Evolutionary conservation across 2,888 invertebrate genomes (phyloP).

Genomic region (Iselma pallidipennis): DNA sequence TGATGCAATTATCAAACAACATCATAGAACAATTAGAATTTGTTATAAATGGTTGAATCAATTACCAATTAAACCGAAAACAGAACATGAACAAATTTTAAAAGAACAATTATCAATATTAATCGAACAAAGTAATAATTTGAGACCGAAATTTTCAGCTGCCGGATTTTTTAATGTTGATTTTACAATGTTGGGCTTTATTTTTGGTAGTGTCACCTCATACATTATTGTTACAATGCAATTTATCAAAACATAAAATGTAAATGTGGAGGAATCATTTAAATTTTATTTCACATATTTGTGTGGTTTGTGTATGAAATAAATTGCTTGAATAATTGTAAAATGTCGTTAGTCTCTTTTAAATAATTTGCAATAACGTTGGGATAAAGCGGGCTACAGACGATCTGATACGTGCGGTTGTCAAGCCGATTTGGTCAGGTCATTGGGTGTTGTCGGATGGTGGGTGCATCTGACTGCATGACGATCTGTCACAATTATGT

Average conservation of each 20-base stretch:
- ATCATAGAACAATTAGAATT: slow-evolving; percentile 10
- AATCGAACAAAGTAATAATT: slow-evolving; percentile 17
- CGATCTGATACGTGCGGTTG: too few species aligned
- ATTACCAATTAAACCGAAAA: slow-evolving; percentile 7
- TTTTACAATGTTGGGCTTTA: slow-evolving; percentile 23
- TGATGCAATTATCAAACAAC: slow-evolving; percentile 16
- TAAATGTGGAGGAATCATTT: too few species aligned
- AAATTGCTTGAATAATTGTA: too few species aligned
- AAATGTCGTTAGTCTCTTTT: slow-evolving; percentile 21
- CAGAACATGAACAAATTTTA: slow-evolving; percentile 6
- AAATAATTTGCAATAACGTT: slow-evolving; percentile 20
- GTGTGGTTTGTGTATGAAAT: too few species aligned
- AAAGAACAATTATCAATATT: slow-evolving; percentile 13
- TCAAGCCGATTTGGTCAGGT: too few species aligned
- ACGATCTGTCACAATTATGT: too few species aligned
- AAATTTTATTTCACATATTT: too few species aligned
- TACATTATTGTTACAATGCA: slow-evolving; percentile 26
- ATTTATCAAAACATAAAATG: slow-evolving; percentile 9
- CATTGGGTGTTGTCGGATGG: too few species aligned
- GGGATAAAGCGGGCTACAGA: too few species aligned
- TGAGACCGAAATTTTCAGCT: slow-evolving; percentile 18
- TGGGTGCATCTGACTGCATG: too few species aligned
- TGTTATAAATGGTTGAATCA: slow-evolving; percentile 19
- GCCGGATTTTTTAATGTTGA: slow-evolving; percentile 26
- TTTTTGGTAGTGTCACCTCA: slow-evolving; percentile 19